These are phyloP conservation scores for Hemaris fuciformis DNA, from an alignment of 2,888 invertebrate species.

Conservation along the genomic window DNA sequence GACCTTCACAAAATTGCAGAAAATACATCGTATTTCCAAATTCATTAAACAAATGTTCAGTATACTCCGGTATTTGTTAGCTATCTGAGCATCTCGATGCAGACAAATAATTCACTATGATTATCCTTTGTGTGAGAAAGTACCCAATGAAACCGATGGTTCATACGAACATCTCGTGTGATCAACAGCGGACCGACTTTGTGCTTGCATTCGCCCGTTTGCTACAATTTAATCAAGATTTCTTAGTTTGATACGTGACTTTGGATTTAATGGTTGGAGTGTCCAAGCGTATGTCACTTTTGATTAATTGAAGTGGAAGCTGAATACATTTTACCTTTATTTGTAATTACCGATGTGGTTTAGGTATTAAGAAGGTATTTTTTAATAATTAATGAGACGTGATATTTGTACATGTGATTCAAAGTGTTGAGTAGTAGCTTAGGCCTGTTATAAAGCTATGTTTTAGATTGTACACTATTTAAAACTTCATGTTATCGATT, in stretches of 20 bases:
- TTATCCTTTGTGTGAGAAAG: conserved; percentile 8
- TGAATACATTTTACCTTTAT: not conserved
- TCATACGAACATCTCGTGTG: not conserved
- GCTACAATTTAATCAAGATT: conserved; percentile 2
- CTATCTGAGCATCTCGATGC: conserved; percentile 7
- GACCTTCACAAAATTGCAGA: too few species aligned
- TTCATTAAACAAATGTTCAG: not conserved
- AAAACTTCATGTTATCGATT: too few species aligned
- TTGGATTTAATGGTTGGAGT: not conserved
- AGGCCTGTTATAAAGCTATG: too few species aligned
- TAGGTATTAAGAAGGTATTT: too few species aligned
- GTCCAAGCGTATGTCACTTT: not conserved
- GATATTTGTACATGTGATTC: too few species aligned
- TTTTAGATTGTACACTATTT: too few species aligned
- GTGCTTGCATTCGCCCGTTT: not conserved
- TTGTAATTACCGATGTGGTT: too few species aligned
- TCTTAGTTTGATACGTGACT: not conserved
- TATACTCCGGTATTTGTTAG: not conserved
- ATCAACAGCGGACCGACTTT: not conserved
- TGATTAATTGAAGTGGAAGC: not conserved
- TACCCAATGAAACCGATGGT: conserved; percentile 1
- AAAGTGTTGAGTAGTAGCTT: too few species aligned
- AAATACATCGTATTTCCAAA: too few species aligned
- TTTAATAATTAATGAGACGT: too few species aligned
- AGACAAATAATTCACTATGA: conserved; percentile 12